Conservation (phyloP, 2,113 vertebrate species). For the Sturnira hondurensis region DNA sequence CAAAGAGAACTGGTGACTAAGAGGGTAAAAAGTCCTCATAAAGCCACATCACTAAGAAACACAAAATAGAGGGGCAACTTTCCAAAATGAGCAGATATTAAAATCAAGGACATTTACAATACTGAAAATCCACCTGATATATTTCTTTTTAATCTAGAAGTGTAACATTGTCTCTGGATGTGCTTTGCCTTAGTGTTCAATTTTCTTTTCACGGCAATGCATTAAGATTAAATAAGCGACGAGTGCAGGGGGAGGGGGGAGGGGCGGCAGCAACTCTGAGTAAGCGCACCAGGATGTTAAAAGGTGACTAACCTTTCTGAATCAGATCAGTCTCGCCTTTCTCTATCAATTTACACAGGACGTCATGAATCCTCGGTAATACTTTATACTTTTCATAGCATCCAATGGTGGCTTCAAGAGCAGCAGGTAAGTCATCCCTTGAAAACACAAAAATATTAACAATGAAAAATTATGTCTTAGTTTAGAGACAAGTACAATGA, state of each 20-base stretch:
- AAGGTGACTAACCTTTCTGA: conserved; percentile 88
- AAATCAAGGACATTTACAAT: neutral
- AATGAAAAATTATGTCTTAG: neutral
- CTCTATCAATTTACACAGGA: conserved; percentile 89
- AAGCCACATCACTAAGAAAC: neutral
- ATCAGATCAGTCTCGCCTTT: conserved; percentile 90
- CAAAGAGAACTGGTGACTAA: neutral
- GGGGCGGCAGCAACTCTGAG: neutral
- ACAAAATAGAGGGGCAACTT: neutral
- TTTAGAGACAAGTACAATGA: neutral
- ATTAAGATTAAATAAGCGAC: neutral
- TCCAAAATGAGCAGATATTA: neutral
- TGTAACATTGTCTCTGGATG: neutral
- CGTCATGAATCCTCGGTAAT: conserved; percentile 86
- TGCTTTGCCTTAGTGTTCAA: neutral
- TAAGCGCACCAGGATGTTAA: neutral
- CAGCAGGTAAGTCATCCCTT: conserved; percentile 86
- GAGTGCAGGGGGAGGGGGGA: too few species aligned
- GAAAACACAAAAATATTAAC: conserved; percentile 53
- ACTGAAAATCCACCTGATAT: neutral
- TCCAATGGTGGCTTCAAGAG: conserved; percentile 83
- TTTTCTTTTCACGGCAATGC: neutral
- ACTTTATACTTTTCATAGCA: conserved; percentile 85
- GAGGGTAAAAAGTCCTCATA: neutral
- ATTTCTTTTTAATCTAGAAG: neutral